A percentile compares a stretch with the other conserved stretches of the same genome.
These are phyloP conservation scores for Trimorus sp. DNA, from an alignment of 2,888 invertebrate genomes.

Conservation along the genomic window DNA sequence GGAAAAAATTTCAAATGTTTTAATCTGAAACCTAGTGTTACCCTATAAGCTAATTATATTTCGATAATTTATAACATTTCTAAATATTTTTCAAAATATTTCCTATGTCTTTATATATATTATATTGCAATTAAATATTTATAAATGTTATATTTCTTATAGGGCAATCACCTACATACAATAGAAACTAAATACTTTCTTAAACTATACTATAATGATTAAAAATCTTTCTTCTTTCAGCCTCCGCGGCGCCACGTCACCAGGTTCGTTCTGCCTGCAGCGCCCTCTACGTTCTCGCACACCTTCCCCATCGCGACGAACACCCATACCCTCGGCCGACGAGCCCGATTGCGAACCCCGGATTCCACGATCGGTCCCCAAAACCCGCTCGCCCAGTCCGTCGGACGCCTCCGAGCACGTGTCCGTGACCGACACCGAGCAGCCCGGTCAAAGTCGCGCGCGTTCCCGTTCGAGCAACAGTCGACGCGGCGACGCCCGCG, in stretches of 20 bases:
- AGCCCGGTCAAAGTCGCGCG: constrained; percentile 20
- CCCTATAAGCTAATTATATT: no score
- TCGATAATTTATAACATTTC: no score
- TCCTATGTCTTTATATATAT: no score
- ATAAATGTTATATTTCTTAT: no score
- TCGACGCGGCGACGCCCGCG: constrained; percentile 42
- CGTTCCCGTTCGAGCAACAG: constrained; percentile 47
- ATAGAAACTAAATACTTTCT: no score
- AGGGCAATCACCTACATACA: no score
- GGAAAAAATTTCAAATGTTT: no score
- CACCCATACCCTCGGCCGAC: constrained; percentile 25
- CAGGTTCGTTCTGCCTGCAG: constrained; percentile 35
- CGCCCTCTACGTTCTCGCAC: constrained; percentile 32
- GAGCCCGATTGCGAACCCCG: constrained; percentile 1
- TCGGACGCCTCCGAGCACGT: constrained; percentile 68
- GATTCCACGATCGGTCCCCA: background rate
- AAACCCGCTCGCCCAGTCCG: constrained; percentile 62
- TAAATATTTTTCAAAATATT: no score
- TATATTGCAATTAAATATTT: no score
- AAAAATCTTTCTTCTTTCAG: constrained; percentile 9
- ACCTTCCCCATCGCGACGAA: constrained; percentile 15
- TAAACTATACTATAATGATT: no score
- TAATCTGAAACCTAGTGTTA: no score
- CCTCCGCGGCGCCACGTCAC: constrained; percentile 22
- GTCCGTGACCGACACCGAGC: constrained; percentile 63